Percentiles rank a stretch among this genome's conserved stretches.
Evolutionary conservation across 2,888 invertebrate species (phyloP).

Genomic region (Myopa tessellatipennis): DNA sequence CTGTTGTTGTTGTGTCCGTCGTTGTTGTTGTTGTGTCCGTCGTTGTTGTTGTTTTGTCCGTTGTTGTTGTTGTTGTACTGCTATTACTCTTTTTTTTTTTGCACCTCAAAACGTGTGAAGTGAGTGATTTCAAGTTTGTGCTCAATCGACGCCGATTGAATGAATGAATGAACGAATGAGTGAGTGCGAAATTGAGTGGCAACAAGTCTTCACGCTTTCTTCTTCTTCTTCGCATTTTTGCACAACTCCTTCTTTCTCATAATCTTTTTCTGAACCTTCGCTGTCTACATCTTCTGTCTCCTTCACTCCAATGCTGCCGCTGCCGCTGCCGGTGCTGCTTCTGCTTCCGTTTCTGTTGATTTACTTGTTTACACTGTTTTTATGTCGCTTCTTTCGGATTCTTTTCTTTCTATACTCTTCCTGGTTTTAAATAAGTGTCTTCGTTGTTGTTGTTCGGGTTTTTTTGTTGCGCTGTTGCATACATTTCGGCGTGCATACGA

Average conservation of each 20-base stretch:
- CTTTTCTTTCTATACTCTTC: background rate
- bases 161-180: too few species aligned
- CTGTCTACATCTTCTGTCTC: background rate
- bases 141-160: too few species aligned
- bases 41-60: too few species aligned
- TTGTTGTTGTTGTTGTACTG: too few species aligned
- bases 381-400: background rate
- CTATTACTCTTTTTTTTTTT: too few species aligned
- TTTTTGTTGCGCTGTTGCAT: slow-evolving; percentile 11
- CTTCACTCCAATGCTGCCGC: background rate
- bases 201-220: too few species aligned
- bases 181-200: too few species aligned
- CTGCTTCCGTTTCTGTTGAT: background rate
- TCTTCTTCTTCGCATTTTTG: background rate
- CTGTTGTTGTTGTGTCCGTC: slow-evolving; percentile 1
- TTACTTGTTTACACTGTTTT: background rate
- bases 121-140: too few species aligned
- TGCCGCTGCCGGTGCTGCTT: background rate
- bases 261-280: background rate
- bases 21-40: background rate
- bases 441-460: background rate
- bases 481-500: slow-evolving; percentile 14
- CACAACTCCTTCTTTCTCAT: background rate
- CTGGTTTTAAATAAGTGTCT: background rate
- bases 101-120: too few species aligned